Evolutionary conservation across 2,888 invertebrate species (phyloP).

Genomic region (Scaptomyza parva): DNA sequence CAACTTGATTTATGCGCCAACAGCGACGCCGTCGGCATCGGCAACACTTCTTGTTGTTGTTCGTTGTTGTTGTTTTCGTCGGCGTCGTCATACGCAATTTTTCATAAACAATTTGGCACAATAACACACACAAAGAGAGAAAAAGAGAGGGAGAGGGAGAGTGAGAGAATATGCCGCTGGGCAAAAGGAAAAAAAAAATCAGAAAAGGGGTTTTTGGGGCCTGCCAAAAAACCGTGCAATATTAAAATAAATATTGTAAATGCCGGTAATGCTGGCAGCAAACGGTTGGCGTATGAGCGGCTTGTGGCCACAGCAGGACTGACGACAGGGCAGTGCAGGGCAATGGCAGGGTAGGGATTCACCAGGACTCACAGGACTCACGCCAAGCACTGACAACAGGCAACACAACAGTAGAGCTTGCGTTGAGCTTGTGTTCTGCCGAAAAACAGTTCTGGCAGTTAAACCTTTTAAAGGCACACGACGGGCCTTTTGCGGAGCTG

Average conservation of each 20-base stretch:
- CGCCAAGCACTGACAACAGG: conserved; percentile 21
- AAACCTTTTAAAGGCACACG: conserved; percentile 69
- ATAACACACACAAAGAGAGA: conserved; percentile 52
- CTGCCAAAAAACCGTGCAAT: conserved; percentile 66
- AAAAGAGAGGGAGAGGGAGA: background rate
- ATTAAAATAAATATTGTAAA: conserved; percentile 81
- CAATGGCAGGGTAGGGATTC: no score
- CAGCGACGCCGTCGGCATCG: conserved; percentile 55
- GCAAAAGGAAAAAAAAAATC: background rate
- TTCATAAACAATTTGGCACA: conserved; percentile 82
- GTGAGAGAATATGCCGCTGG: conserved; percentile 37
- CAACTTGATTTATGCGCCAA: conserved; percentile 77
- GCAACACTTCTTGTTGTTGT: conserved; percentile 8
- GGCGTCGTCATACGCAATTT: conserved; percentile 78
- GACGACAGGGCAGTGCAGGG: no score
- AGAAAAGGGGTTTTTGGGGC: background rate
- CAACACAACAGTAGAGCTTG: conserved; percentile 14
- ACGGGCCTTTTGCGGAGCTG: conserved; percentile 11
- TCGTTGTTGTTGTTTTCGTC: conserved; percentile 20
- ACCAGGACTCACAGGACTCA: conserved; percentile 13
- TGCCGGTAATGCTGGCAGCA: conserved; percentile 75
- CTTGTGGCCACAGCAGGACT: conserved; percentile 67
- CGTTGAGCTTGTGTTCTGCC: conserved; percentile 24
- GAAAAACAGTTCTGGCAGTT: conserved; percentile 47
- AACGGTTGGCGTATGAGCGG: conserved; percentile 51